A percentile compares a stretch with the other conserved stretches of the same genome.
phyloP scores from a whole-genome alignment of 2,113 vertebrate genomes.

The Crotalus helleri region DNA sequence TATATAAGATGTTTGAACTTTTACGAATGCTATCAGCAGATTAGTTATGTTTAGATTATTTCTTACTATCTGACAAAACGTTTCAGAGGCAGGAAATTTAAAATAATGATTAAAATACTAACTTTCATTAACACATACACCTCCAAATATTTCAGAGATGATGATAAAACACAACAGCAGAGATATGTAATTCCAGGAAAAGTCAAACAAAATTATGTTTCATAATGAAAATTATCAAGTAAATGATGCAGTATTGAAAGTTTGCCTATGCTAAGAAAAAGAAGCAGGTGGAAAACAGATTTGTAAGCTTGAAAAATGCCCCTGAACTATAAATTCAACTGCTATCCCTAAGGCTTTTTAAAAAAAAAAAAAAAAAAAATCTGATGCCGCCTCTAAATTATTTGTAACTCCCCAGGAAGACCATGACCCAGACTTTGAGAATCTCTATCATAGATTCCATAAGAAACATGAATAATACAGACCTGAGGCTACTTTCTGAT shows the following conservation, averaged over 20 bases:
- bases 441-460: neutral
- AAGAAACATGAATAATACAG: neutral
- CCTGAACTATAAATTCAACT: neutral
- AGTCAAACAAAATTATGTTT: neutral
- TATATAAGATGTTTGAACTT: neutral
- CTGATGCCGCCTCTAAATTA: neutral
- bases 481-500: neutral
- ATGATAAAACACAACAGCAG: neutral
- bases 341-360: neutral
- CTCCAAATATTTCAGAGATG: neutral
- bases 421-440: neutral
- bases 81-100: neutral
- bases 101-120: neutral
- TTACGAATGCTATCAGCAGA: neutral
- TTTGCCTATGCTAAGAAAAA: neutral
- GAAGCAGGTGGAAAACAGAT: neutral
- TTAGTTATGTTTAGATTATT: neutral
- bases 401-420: neutral
- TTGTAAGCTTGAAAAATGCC: neutral
- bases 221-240: neutral
- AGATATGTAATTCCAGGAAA: neutral
- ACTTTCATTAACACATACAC: neutral
- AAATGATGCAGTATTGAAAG: neutral
- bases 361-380: neutral
- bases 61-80: neutral